Base-by-base conservation (phyloP, 2,797 vertebrate species). In the Syngnathus acus region DNA sequence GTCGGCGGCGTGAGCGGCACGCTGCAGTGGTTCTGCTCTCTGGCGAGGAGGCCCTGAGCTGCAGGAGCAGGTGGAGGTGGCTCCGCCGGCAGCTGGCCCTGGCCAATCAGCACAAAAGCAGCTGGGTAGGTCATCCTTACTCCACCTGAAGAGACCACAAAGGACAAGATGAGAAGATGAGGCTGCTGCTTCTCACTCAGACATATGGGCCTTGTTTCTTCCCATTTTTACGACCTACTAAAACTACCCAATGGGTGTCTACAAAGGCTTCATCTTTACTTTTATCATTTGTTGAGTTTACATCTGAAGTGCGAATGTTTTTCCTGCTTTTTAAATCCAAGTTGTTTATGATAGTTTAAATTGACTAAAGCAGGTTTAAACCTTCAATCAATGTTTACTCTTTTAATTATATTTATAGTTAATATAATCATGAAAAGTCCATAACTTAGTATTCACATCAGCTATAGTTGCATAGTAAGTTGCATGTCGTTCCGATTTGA, bases 51-150 rank as follows among this genome's bases (percentile, higher is more conserved):
- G 64, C 93, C 92, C 67, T 90, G 92, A 59, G 90, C 89, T 75
- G 90, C 89, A 51, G 90, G 82, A 68, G 65, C 86, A 71, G 92
- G 87, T 78, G 91, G 75, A 50, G 81, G 91, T 81, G 94, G 94
- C 85, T 94, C 92, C 80, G 93, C 79, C 0, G 95, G 95, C 65
- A 98, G 90, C 84, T 98, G 95, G 68, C 92, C 93, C 86, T 99
- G 97, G 83, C 95, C 94, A 76, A 99, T 93, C 77, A 99, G 91
- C 86, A 98, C 95, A 77, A 99, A 95, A 80, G 95, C 93, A 81
- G 95, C 94, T 75, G 97, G 97, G 82, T 98, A 99, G 70, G 97
- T 95, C 96, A 98, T 97, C 79, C 95, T 94, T 40, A 99, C 97
- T 26, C 97, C 97, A 84, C 97, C 96, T 99, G 45, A 21, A 8